phyloP scores from a whole-genome alignment of 2,888 invertebrate genomes.

The Hydriomena furcata region DNA sequence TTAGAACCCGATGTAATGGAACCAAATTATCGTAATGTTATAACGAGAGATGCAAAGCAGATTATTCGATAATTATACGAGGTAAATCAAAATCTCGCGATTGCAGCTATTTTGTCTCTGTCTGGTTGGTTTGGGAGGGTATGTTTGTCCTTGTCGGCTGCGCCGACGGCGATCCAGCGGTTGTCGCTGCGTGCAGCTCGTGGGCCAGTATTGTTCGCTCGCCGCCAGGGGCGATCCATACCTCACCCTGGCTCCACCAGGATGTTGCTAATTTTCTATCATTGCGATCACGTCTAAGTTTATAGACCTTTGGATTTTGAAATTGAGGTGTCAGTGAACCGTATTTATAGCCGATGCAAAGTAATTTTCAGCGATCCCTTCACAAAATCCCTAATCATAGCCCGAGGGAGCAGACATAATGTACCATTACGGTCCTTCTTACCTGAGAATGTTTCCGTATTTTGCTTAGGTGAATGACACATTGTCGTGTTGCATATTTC shows the following conservation, averaged over 20 bases:
- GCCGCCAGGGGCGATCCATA: slow-evolving; percentile 73
- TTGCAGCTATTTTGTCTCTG: slow-evolving; percentile 51
- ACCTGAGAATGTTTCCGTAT: slow-evolving; percentile 24
- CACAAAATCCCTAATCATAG: slow-evolving; percentile 62
- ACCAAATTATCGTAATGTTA: slow-evolving; percentile 81
- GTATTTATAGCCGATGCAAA: slow-evolving; percentile 69
- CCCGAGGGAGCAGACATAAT: slow-evolving; percentile 43
- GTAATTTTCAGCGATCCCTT: slow-evolving; percentile 47
- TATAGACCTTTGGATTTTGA: slow-evolving; percentile 74
- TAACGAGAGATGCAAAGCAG: slow-evolving; percentile 83
- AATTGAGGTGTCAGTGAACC: slow-evolving; percentile 76
- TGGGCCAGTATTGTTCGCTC: slow-evolving; percentile 62
- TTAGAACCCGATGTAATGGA: slow-evolving; percentile 78
- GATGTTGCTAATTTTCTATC: slow-evolving; percentile 82
- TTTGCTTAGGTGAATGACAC: slow-evolving; percentile 19
- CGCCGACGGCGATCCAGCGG: slow-evolving; percentile 54
- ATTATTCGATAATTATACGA: slow-evolving; percentile 80
- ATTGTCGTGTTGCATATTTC: slow-evolving; percentile 6
- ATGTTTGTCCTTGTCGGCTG: slow-evolving; percentile 50
- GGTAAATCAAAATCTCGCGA: slow-evolving; percentile 78
- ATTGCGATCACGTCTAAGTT: slow-evolving; percentile 75
- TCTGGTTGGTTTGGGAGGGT: slow-evolving; percentile 42
- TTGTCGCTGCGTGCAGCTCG: slow-evolving; percentile 62
- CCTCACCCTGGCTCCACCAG: slow-evolving; percentile 77
- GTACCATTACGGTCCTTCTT: slow-evolving; percentile 29